phyloP scores from a whole-genome alignment of 2,113 vertebrate species.

The Melanotaenia duboulayi region DNA sequence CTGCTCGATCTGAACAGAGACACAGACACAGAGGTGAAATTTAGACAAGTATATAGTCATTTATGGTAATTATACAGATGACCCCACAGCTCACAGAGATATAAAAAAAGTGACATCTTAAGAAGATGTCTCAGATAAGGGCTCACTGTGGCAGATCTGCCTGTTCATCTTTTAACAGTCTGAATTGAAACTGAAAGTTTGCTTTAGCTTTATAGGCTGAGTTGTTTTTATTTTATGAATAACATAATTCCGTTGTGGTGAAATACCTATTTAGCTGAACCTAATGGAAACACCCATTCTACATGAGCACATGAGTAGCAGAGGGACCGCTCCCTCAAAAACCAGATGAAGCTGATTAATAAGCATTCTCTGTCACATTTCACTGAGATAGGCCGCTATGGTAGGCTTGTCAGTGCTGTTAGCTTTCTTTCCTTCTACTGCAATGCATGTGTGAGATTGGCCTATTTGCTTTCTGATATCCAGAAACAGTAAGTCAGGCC shows the following conservation, averaged over 20 bases:
- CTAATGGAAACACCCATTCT: neutral
- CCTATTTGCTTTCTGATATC: slow-evolving; percentile 50
- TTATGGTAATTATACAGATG: neutral
- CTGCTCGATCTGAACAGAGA: slow-evolving; percentile 89
- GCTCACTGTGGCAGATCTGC: neutral
- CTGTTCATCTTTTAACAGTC: too few relatives aligned
- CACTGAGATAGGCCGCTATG: slow-evolving; percentile 43
- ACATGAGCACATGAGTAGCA: neutral
- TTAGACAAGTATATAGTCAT: slow-evolving; percentile 10
- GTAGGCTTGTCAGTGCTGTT: slow-evolving; percentile 43
- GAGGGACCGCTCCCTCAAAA: slow-evolving; percentile 1
- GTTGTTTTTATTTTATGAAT: too few relatives aligned
- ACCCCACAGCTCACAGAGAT: neutral
- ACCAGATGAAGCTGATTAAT: slow-evolving; percentile 42
- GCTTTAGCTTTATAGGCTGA: too few relatives aligned
- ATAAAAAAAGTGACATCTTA: neutral
- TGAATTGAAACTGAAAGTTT: too few relatives aligned
- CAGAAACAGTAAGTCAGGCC: slow-evolving; percentile 36
- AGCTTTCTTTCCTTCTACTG: slow-evolving; percentile 40
- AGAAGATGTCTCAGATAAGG: neutral
- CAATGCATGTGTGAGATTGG: slow-evolving; percentile 33
- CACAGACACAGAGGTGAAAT: slow-evolving; percentile 11
- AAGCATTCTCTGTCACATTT: slow-evolving; percentile 51
- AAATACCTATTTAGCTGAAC: neutral
- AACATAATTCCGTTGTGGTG: neutral